A percentile compares a stretch with the other conserved stretches of the same genome.
phyloP scores from a whole-genome alignment of 2,888 invertebrate species.

The Galeruca laticollis region DNA sequence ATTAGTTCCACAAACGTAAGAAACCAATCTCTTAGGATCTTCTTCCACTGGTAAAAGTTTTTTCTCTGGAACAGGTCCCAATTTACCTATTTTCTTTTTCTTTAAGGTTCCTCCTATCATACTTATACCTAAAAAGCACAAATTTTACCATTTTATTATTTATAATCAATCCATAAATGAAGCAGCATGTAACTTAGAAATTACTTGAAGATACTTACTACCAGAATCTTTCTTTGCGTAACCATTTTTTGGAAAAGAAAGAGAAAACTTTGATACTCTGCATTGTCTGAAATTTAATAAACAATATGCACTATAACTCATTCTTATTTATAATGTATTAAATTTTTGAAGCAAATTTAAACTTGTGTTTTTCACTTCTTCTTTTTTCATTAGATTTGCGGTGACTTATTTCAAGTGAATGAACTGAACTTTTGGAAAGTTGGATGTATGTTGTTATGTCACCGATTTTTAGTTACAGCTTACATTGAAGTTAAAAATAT shows the following conservation, averaged over 20 bases:
- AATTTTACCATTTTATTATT: neutral
- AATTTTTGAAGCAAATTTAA: neutral
- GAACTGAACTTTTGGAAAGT: too few species aligned
- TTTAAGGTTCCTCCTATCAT: constrained; percentile 67
- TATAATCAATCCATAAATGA: neutral
- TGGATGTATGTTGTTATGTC: too few species aligned
- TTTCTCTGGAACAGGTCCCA: constrained; percentile 76
- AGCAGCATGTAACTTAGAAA: constrained; percentile 11
- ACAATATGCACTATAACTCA: constrained; percentile 33
- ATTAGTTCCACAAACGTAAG: constrained; percentile 88
- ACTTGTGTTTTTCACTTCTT: neutral
- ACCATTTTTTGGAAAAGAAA: constrained; percentile 52
- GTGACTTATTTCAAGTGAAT: too few species aligned
- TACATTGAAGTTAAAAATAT: too few species aligned
- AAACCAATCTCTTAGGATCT: constrained; percentile 81
- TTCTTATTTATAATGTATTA: neutral
- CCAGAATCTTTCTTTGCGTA: constrained; percentile 59
- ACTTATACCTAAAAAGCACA: constrained; percentile 58
- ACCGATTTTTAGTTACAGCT: too few species aligned
- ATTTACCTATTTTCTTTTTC: constrained; percentile 75
- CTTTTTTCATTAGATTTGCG: neutral
- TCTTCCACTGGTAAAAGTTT: constrained; percentile 85
- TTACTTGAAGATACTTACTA: constrained; percentile 49
- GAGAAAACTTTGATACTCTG: constrained; percentile 43
- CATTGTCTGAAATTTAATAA: constrained; percentile 40